A percentile compares a stretch with the other conserved stretches of the same genome.
Evolutionary conservation across 2,797 vertebrate genomes (phyloP).

Genomic region (Pangasius mekongensis): DNA sequence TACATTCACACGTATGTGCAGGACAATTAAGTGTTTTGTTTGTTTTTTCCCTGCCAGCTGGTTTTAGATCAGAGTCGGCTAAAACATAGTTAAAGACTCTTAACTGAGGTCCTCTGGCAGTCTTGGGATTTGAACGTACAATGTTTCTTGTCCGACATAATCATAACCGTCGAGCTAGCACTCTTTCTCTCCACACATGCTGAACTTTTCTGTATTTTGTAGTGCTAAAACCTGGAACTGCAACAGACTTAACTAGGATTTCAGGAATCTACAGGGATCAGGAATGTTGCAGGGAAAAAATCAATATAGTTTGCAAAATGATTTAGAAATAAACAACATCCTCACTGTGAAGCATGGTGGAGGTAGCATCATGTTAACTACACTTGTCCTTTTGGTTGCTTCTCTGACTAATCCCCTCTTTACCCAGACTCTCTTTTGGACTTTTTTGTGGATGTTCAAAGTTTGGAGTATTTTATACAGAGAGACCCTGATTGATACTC

Average conservation of each 20-base stretch:
- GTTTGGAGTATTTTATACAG: too few relatives aligned
- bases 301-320: not conserved
- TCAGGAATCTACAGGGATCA: not conserved
- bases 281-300: too few relatives aligned
- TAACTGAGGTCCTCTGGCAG: not conserved
- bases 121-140: not conserved
- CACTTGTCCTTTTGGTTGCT: too few relatives aligned
- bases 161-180: not conserved
- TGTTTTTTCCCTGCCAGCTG: too few relatives aligned
- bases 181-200: not conserved
- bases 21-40: too few relatives aligned
- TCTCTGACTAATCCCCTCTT: not conserved
- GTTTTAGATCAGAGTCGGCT: too few relatives aligned
- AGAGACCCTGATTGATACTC: too few relatives aligned
- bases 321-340: not conserved
- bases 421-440: not conserved
- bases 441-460: too few relatives aligned
- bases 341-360: not conserved
- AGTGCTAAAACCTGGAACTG: not conserved
- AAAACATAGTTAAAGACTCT: not conserved
- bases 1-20: too few relatives aligned
- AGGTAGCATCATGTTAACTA: not conserved
- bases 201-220: not conserved
- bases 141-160: not conserved
- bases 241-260: not conserved